phyloP scores from a whole-genome alignment of 2,797 vertebrate genomes.

The Malurus leucopterus region DNA sequence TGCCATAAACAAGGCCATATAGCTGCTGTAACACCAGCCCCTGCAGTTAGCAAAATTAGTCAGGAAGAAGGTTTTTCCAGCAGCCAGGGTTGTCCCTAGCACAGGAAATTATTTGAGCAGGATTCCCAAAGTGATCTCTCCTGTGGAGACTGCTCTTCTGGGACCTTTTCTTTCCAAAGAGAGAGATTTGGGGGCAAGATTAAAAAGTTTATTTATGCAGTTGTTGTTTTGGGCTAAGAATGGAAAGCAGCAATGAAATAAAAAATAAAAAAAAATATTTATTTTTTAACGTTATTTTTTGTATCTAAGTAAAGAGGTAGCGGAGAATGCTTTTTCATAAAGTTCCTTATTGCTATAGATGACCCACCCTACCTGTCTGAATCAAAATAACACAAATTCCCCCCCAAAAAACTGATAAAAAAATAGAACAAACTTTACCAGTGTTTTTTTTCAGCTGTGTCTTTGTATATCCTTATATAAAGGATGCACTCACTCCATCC shows the following conservation, averaged over 20 bases:
- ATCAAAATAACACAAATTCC: neutral
- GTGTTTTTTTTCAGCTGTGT: neutral
- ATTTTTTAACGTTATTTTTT: neutral
- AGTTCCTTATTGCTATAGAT: neutral
- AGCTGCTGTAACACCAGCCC: neutral
- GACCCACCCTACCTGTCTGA: neutral
- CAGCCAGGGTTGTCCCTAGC: neutral
- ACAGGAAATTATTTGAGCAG: neutral
- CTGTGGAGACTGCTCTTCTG: neutral
- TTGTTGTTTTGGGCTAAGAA: neutral
- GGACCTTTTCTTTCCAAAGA: neutral
- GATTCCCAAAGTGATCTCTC: neutral
- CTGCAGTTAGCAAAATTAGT: neutral
- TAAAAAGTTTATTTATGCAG: neutral
- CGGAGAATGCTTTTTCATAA: neutral
- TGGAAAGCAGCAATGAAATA: neutral
- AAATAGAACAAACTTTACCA: neutral
- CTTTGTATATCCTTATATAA: neutral
- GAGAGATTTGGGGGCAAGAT: neutral
- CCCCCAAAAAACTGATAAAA: neutral
- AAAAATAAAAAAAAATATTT: neutral
- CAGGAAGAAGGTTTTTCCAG: neutral
- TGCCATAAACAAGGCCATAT: conserved; percentile 29
- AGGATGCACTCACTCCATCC: neutral
- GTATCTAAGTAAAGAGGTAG: neutral